Conservation (phyloP, 2,797 vertebrate genomes). For the Gobio occitaniae region DNA sequence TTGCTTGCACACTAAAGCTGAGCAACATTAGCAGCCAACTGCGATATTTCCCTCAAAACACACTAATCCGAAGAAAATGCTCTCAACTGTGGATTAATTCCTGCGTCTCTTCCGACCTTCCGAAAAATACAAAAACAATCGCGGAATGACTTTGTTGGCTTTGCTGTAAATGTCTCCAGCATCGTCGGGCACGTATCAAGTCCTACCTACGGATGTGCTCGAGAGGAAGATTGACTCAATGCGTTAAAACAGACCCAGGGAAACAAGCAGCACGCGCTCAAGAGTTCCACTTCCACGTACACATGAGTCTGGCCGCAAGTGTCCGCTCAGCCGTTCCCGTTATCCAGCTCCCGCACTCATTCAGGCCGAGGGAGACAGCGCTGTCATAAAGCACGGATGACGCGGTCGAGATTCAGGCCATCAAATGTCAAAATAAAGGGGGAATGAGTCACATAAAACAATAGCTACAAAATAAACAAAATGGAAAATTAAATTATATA, state of each 20-base stretch:
- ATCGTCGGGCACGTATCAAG: slow-evolving; percentile 1
- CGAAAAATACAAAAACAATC: background rate
- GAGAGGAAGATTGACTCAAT: slow-evolving; percentile 27
- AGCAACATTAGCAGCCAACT: slow-evolving; percentile 20
- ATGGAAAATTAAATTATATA: background rate
- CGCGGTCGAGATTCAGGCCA: background rate
- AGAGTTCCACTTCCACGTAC: slow-evolving; percentile 58
- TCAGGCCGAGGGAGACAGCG: background rate
- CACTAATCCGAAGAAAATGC: slow-evolving; percentile 1
- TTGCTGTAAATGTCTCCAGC: background rate
- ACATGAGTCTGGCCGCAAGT: background rate
- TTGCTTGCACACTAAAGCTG: background rate
- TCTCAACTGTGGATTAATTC: background rate
- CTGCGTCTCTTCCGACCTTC: background rate
- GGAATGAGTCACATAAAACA: too few species aligned
- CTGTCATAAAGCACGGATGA: background rate
- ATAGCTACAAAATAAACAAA: background rate
- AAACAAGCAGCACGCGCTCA: slow-evolving; percentile 48
- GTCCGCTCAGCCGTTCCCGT: background rate
- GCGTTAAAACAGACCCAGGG: slow-evolving; percentile 12
- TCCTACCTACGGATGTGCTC: slow-evolving; percentile 3
- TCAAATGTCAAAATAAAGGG: background rate
- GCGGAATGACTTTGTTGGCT: background rate
- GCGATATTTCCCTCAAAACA: background rate
- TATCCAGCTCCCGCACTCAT: background rate